Base-by-base conservation (phyloP, 1,140 invertebrate species). In the Pseudomyrmex flavicornis region DNA sequence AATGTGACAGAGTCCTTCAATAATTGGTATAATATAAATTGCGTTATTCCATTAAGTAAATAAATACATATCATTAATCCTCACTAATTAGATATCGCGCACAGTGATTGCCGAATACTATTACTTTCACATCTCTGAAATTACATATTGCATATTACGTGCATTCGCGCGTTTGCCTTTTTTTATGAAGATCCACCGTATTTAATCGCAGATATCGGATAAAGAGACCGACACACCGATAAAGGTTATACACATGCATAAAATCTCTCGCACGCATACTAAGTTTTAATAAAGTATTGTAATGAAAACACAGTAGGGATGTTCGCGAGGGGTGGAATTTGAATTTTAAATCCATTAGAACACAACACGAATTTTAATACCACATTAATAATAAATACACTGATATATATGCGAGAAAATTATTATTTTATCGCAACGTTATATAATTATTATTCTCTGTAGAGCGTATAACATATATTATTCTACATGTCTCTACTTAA, bases 261-360 rank as follows among this genome's bases (percentile, higher is more conserved):
- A 46, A 7, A 58, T 2, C n/a, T 35, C 35, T 35, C 35, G 20
- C 44, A 59, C 44, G 50, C 66, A 35, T 44, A 46, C 20, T 17
- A 58, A 59, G 65, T 72, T 72, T 80, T 80, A 80, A 80, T 80
- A 80, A 80, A 50, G 72, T 44, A 70, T 70, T 79, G 76, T 79
- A 80, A 80, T 59, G 76, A 72, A 54, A 2, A 52, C 54, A 54
- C 54, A 54, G 50, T 70, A 15, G 50, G 50, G 17, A 17, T 79
- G 35, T 46, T 13, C 76, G 54, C 12, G 54, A 35, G 22, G 54
- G 22, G 54, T 26, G 22, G 54, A 72, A 80, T 80, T 80, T 80
- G 76, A 80, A 80, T 80, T 80, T 80, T 80, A 80, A 80, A 80
- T 80, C 54, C 76, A 72, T 80, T 72, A 80, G 46, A 48, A 80